Base-by-base conservation (phyloP, 2,888 invertebrate genomes). In the Ornithoptera alexandrae region DNA sequence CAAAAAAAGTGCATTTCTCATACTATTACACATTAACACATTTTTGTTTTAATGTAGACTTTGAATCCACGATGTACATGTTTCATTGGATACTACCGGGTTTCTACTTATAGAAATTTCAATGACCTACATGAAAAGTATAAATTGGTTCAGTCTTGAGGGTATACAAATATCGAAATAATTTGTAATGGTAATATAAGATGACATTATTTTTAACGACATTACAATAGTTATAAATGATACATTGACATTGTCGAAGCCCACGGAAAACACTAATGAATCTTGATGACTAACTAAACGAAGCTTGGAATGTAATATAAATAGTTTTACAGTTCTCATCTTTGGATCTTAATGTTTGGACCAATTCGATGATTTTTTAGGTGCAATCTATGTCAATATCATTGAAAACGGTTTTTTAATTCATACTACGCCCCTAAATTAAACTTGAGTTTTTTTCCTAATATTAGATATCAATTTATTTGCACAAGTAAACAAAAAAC, bases 141-240 rank as follows among this genome's bases (percentile, higher is more conserved):
- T 18, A 42, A 67, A 68, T 18, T 68, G 62, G 67, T 46, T 58
- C 62, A 58, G 62, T 68, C 46, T 58, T 68, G 20, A 36, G 66
- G 30, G 63, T 46, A 22, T 68, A 63, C 24, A 56, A 57, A 57
- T 58, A 17, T 62, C 57, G 62, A 12, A 62, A 62, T 50, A 63
- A 8, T 42, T 62, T 20, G 50, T 20, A 20, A 36, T 53, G 30
- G 20, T 30, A 66, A 60, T 66, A 36, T 66, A 60, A 36, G 12
- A 67, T 56, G 62, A 30, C 56, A 57, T 57, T 67, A 56, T 42
- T 57, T 12, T 46, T n/a, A 57, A 67, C 20, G 57, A 58, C 57
- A 57, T 57, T 58, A 8, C 20, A 58, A 22, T 58, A 62, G 8
- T 62, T 62, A 50, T 50, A 62, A 50, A 22, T 22, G 17, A 15